Percentiles rank a stretch among this genome's conserved stretches.
Conservation (phyloP, 2,797 vertebrate species). For the Rousettus madagascariensis region DNA sequence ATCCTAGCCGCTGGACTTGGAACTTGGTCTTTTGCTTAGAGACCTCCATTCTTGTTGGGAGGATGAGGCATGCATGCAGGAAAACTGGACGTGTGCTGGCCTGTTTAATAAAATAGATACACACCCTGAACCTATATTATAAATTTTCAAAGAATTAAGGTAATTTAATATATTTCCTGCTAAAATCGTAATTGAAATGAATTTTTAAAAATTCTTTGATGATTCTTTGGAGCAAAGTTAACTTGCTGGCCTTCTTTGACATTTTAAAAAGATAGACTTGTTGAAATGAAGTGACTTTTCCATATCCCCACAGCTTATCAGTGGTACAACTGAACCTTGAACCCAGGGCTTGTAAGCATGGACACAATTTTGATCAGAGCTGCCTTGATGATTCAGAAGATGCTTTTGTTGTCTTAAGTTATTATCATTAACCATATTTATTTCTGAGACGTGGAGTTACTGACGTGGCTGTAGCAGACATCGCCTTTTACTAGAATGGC, state of each 20-base stretch:
- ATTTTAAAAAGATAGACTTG: not conserved
- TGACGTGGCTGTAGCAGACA: not conserved
- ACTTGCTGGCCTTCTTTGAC: not conserved
- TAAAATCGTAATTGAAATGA: not conserved
- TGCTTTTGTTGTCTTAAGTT: not conserved
- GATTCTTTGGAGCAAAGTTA: not conserved
- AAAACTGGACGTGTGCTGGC: not conserved
- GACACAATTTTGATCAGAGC: not conserved
- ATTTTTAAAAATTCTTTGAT: not conserved
- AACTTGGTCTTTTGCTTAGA: not conserved
- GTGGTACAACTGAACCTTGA: not conserved
- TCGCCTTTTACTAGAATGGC: not conserved
- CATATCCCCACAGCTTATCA: not conserved
- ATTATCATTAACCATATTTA: not conserved
- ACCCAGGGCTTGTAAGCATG: not conserved
- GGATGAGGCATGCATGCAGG: not conserved
- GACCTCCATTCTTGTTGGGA: not conserved
- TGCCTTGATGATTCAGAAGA: not conserved
- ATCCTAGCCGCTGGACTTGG: not conserved
- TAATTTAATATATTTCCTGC: not conserved
- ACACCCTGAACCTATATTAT: not conserved
- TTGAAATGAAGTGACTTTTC: not conserved
- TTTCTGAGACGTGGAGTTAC: not conserved
- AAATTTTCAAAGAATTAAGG: not conserved
- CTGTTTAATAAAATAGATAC: not conserved